Conservation (phyloP, 2,113 vertebrate species). For the Calidris pugnax region DNA sequence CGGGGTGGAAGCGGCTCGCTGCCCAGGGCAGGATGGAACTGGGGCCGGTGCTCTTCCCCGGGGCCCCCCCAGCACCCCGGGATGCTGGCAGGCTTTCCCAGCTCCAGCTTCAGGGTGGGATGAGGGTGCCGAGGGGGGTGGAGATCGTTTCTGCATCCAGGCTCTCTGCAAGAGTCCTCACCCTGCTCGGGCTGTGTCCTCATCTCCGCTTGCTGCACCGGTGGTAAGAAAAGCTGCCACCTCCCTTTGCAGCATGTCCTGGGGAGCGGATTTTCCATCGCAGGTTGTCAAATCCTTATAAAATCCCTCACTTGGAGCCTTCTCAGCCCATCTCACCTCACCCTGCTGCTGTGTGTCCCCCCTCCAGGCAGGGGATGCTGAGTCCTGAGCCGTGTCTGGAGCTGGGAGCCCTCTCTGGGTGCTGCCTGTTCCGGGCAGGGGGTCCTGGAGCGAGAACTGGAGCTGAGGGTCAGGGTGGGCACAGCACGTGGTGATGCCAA, state of each 20-base stretch:
- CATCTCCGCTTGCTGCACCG: rapidly evolving
- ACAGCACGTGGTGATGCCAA: rapidly evolving
- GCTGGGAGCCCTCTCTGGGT: background rate
- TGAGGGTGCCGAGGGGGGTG: background rate
- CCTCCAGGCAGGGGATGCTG: rapidly evolving
- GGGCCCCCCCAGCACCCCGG: background rate
- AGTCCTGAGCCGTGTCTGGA: background rate
- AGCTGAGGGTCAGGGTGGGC: background rate
- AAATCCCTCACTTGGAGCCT: rapidly evolving
- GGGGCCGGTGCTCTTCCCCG: background rate
- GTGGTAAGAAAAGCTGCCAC: background rate
- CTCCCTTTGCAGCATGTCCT: background rate
- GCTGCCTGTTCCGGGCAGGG: background rate
- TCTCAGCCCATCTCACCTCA: background rate
- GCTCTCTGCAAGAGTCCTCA: background rate
- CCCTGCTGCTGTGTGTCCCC: background rate
- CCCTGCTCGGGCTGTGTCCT: background rate
- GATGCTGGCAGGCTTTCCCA: background rate
- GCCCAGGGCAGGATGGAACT: background rate
- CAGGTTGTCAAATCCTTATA: background rate
- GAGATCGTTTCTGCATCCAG: background rate
- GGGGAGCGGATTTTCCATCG: rapidly evolving
- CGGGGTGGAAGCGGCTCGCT: slow-evolving; percentile 10
- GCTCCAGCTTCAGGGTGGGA: background rate
- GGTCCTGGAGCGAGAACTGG: background rate